Percentiles rank a stretch among this genome's conserved stretches.
Evolutionary conservation across 2,113 vertebrate species (phyloP).

Genomic region (Edolisoma coerulescens): DNA sequence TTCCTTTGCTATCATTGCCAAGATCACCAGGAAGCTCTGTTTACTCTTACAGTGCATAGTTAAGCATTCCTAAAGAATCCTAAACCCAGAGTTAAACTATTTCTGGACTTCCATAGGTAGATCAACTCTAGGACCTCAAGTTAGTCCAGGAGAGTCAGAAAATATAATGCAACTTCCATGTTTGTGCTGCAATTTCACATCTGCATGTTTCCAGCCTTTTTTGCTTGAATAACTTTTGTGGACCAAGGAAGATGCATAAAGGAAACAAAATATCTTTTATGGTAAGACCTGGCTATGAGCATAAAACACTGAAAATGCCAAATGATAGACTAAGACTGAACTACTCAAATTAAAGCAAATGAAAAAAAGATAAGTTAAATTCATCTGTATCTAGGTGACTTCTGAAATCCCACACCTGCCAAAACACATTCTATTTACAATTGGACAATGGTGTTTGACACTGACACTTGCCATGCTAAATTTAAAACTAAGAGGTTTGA

Average conservation of each 20-base stretch:
- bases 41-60: neutral
- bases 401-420: neutral
- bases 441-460: neutral
- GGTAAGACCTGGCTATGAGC: neutral
- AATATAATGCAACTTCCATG: neutral
- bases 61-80: neutral
- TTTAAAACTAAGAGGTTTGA: neutral
- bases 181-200: neutral
- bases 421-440: neutral
- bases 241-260: neutral
- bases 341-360: neutral
- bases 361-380: neutral
- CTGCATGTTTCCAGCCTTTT: neutral
- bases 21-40: neutral
- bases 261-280: neutral
- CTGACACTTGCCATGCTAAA: neutral
- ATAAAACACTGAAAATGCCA: neutral
- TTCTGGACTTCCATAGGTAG: neutral
- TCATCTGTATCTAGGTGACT: neutral
- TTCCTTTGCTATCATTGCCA: neutral
- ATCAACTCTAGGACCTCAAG: neutral
- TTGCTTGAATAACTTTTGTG: neutral
- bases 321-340: neutral
- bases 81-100: neutral
- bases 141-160: neutral